A percentile compares a stretch with the other conserved stretches of the same genome.
Evolutionary conservation across 2,797 vertebrate species (phyloP).

Genomic region (Macrochelys suwanniensis): DNA sequence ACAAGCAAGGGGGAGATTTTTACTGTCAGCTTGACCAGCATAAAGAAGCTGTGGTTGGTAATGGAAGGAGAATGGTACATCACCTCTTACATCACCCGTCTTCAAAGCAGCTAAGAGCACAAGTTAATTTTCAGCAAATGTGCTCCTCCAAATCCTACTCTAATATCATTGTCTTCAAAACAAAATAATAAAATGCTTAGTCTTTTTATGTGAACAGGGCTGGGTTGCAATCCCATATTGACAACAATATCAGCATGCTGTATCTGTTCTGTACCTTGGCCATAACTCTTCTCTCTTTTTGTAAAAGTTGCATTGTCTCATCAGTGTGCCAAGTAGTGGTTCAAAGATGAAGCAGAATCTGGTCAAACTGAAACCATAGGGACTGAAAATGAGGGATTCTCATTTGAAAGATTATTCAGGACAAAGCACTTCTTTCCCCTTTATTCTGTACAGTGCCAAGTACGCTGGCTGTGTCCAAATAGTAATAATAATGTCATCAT

Average conservation of each 20-base stretch:
- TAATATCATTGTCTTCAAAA: background rate
- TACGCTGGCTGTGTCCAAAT: background rate
- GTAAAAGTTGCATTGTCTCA: background rate
- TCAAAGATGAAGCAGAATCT: constrained; percentile 17
- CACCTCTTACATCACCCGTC: background rate
- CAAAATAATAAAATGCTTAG: background rate
- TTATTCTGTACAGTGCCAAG: background rate
- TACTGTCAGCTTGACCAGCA: constrained; percentile 29
- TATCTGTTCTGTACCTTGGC: background rate
- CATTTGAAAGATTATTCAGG: background rate
- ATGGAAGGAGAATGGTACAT: constrained; percentile 5
- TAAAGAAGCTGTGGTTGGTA: background rate
- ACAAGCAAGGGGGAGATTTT: constrained; percentile 38
- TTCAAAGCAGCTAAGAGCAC: background rate
- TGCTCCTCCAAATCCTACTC: background rate
- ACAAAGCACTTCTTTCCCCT: background rate
- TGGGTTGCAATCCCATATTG: background rate
- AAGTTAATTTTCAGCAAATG: background rate
- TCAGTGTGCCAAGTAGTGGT: background rate
- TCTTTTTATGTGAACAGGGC: background rate
- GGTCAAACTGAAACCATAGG: background rate
- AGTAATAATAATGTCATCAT: background rate
- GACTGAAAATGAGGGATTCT: background rate
- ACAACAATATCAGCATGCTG: background rate
- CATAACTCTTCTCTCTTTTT: background rate